Conservation (phyloP, 35 echinoderm and acorn worm species). For the Patiria miniata region DNA sequence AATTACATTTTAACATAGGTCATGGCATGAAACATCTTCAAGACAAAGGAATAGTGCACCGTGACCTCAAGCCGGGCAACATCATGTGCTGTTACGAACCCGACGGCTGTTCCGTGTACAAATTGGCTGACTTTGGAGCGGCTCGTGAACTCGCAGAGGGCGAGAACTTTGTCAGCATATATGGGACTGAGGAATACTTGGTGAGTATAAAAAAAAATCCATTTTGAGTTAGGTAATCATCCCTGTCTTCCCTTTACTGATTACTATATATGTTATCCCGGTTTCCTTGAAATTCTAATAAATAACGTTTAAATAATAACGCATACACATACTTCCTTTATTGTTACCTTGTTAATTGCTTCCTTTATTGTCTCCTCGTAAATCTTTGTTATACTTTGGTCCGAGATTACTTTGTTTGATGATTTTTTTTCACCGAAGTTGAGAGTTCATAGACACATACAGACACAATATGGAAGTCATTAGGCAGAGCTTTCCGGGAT, state of each 20-base stretch:
- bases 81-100: constrained; percentile 76
- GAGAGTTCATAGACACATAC: too few relatives aligned
- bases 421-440: too few relatives aligned
- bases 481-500: too few relatives aligned
- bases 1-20: too few relatives aligned
- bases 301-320: too few relatives aligned
- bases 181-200: constrained; percentile 98
- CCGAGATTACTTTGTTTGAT: too few relatives aligned
- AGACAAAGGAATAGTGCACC: constrained; percentile 80
- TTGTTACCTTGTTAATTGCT: too few relatives aligned
- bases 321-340: too few relatives aligned
- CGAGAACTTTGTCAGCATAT: constrained; percentile 79
- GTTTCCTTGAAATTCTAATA: too few relatives aligned
- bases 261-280: not conserved
- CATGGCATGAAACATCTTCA: constrained; percentile 89
- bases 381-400: too few relatives aligned
- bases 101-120: constrained; percentile 57
- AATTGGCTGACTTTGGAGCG: constrained; percentile 97
- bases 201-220: constrained; percentile 53
- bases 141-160: constrained; percentile 80
- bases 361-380: too few relatives aligned
- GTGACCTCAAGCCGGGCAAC: constrained; percentile 98
- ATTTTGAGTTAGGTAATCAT: not conserved
- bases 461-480: too few relatives aligned
- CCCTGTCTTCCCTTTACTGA: not conserved